phyloP scores from a whole-genome alignment of 2,888 invertebrate species.

The Glyphotaelius pellucidus region DNA sequence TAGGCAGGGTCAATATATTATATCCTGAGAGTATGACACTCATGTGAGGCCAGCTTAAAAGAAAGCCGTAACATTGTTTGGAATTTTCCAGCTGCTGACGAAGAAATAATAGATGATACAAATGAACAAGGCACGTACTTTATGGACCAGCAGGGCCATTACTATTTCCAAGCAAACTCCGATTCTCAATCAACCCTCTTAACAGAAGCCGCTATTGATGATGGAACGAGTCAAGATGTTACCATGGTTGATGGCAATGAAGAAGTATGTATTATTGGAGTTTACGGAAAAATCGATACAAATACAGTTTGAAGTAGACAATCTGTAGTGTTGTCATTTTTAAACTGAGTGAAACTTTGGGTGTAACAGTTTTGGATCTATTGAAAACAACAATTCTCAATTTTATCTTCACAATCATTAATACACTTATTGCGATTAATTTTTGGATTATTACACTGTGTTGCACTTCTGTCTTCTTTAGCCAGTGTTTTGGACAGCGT shows the following conservation, averaged over 20 bases:
- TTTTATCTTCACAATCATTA: background rate
- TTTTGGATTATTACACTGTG: too few relatives aligned
- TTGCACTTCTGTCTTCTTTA: too few relatives aligned
- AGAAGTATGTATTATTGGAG: conserved; percentile 69
- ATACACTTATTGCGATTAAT: too few relatives aligned
- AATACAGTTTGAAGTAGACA: background rate
- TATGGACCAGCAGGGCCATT: conserved; percentile 89
- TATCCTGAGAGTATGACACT: too few relatives aligned
- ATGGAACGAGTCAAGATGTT: background rate
- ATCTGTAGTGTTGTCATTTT: background rate
- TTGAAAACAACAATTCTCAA: background rate
- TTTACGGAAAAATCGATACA: background rate
- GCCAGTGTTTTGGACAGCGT: too few relatives aligned
- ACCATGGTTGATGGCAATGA: conserved; percentile 71
- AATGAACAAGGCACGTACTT: conserved; percentile 82
- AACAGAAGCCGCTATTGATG: conserved; percentile 76
- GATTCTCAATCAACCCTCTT: conserved; percentile 80
- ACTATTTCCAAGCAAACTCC: conserved; percentile 87
- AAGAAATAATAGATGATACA: conserved; percentile 27
- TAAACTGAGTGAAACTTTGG: background rate
- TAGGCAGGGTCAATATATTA: too few relatives aligned
- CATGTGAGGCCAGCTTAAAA: background rate
- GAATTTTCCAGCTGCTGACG: background rate
- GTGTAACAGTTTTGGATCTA: background rate
- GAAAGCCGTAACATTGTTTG: background rate